Evolutionary conservation across 2,113 vertebrate genomes (phyloP).

Genomic region (Malurus melanocephalus): DNA sequence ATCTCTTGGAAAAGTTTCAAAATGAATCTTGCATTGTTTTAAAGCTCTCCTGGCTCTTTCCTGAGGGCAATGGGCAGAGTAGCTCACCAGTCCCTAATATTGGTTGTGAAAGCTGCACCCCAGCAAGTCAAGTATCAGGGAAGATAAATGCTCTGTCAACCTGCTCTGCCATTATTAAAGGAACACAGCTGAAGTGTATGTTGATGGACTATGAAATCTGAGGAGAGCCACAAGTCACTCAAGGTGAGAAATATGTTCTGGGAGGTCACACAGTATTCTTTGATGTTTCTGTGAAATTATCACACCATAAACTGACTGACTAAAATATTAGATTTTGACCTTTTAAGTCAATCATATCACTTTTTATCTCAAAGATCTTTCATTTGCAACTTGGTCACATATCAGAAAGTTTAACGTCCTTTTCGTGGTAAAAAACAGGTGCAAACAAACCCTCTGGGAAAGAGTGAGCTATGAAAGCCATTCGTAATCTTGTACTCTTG

Average conservation of each 20-base stretch:
- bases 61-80: neutral
- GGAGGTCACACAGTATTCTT: neutral
- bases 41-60: conserved; percentile 4
- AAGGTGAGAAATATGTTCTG: conserved; percentile 34
- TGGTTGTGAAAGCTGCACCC: conserved; percentile 8
- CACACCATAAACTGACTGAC: conserved; percentile 39
- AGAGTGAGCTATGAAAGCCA: conserved; percentile 48
- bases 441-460: conserved; percentile 59
- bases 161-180: neutral
- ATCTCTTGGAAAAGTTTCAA: conserved; percentile 15
- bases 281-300: conserved; percentile 30
- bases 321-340: conserved; percentile 58
- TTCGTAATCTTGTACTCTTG: conserved; percentile 54
- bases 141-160: conserved; percentile 45
- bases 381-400: conserved; percentile 52
- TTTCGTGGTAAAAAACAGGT: conserved; percentile 66
- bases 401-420: conserved; percentile 61
- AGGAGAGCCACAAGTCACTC: conserved; percentile 17
- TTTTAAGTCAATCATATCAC: conserved; percentile 43
- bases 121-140: neutral
- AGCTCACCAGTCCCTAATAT: neutral
- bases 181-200: conserved; percentile 5
- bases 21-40: neutral
- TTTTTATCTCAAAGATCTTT: conserved; percentile 58
- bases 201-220: conserved; percentile 48